These are phyloP conservation scores for Argyresthia goedartella DNA, from an alignment of 2,888 invertebrate genomes.

Conservation along the genomic window DNA sequence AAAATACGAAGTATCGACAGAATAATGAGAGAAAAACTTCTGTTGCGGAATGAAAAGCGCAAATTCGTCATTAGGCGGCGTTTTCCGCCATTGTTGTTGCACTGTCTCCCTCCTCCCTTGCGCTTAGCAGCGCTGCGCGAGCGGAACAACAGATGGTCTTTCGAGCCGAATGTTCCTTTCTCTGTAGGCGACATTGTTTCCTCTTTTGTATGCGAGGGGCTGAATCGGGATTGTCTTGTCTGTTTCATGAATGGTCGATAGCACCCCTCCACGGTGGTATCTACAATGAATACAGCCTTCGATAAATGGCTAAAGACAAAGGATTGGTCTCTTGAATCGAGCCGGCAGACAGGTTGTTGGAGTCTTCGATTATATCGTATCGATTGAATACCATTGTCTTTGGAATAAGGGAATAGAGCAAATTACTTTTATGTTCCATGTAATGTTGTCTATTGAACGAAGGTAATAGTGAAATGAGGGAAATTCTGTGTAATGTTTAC, in stretches of 20 bases:
- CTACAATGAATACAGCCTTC: conserved; percentile 53
- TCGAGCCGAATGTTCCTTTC: conserved; percentile 69
- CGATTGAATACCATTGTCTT: conserved; percentile 60
- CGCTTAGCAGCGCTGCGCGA: conserved; percentile 22
- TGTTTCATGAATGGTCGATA: conserved; percentile 58
- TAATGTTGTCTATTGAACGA: conserved; percentile 13
- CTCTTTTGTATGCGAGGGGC: conserved; percentile 57
- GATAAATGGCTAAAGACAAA: conserved; percentile 66
- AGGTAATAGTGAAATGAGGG: no score
- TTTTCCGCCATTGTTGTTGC: conserved; percentile 63
- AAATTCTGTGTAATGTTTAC: no score
- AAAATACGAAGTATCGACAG: conserved; percentile 60
- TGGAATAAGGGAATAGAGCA: conserved; percentile 63
- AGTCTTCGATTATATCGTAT: conserved; percentile 66
- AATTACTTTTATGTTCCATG: conserved; percentile 63
- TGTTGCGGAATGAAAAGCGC: conserved; percentile 72
- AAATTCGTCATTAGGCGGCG: conserved; percentile 72
- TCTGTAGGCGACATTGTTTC: conserved; percentile 71
- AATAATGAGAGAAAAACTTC: conserved; percentile 71
- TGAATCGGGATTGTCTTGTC: conserved; percentile 71
- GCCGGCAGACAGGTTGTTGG: conserved; percentile 62
- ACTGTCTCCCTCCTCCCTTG: conserved; percentile 28
- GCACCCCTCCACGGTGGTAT: conserved; percentile 64
- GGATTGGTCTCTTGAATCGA: conserved; percentile 69
- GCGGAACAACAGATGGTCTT: conserved; percentile 56